These are phyloP conservation scores for Argyra leucocephala DNA, from an alignment of 2,888 invertebrate genomes.

Conservation along the genomic window DNA sequence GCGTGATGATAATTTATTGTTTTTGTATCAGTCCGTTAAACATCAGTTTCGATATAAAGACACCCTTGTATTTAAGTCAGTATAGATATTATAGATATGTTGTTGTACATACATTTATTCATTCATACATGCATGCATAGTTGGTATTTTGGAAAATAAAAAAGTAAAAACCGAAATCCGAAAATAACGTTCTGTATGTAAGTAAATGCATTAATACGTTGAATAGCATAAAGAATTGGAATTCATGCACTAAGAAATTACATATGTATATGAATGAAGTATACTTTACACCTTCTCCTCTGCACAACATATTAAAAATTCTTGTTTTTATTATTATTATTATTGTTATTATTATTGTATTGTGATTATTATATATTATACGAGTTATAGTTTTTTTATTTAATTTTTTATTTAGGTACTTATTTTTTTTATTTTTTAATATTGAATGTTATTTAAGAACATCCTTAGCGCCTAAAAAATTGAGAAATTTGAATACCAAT, in stretches of 20 bases:
- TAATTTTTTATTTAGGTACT: too few relatives aligned
- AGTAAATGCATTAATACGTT: not conserved
- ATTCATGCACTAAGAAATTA: not conserved
- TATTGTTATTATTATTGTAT: not conserved
- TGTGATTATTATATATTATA: too few relatives aligned
- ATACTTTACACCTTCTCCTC: not conserved
- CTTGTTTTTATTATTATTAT: not conserved
- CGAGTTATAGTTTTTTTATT: too few relatives aligned
- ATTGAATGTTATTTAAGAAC: not conserved
- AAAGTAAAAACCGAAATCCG: not conserved
- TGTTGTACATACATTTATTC: too few relatives aligned
- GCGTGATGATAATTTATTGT: constrained; percentile 6
- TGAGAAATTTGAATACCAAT: not conserved
- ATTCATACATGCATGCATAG: not conserved
- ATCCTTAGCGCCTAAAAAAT: not conserved
- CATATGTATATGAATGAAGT: too few relatives aligned
- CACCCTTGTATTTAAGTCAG: not conserved
- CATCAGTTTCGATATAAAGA: not conserved
- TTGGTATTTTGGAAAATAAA: not conserved
- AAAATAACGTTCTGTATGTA: too few relatives aligned
- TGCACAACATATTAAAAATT: not conserved
- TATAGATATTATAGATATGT: too few relatives aligned
- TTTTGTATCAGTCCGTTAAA: not conserved
- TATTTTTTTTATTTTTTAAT: too few relatives aligned
- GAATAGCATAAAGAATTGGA: not conserved